These are phyloP conservation scores for Cynodonichthys magdalenae DNA, from an alignment of 2,797 vertebrate species.

Conservation along the genomic window DNA sequence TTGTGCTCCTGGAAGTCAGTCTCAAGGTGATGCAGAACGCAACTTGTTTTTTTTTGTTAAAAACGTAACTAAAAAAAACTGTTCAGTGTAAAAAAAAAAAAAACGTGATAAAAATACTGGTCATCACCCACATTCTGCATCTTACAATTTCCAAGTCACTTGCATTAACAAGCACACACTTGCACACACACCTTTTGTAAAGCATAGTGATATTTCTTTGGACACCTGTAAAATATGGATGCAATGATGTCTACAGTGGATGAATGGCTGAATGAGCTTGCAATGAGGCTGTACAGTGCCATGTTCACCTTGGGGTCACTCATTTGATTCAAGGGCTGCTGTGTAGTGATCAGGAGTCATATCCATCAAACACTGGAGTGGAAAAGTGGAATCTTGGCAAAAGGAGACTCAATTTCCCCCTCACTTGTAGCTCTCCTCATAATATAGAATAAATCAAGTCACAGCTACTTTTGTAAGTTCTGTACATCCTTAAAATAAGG, in stretches of 20 bases:
- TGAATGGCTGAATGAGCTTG: conserved; percentile 70
- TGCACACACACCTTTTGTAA: not conserved
- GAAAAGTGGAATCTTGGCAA: conserved; percentile 41
- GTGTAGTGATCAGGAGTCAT: conserved; percentile 72
- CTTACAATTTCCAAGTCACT: conserved; percentile 1
- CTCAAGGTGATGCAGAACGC: too few species aligned
- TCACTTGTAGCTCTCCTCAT: conserved; percentile 34
- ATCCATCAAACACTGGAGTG: conserved; percentile 57
- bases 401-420: conserved; percentile 42
- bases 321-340: conserved; percentile 68
- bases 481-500: conserved; percentile 31
- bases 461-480: conserved; percentile 21
- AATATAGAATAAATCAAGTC: conserved; percentile 56
- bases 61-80: too few species aligned
- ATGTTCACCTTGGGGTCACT: conserved; percentile 74
- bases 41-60: too few species aligned
- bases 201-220: conserved; percentile 53
- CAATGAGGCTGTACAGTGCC: conserved; percentile 51
- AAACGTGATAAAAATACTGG: not conserved
- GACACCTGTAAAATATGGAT: conserved; percentile 76
- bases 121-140: conserved; percentile 8
- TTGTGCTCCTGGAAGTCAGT: too few species aligned
- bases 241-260: conserved; percentile 72
- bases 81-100: too few species aligned
- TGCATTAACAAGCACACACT: conserved; percentile 1